A percentile compares a stretch with the other conserved stretches of the same genome.
phyloP scores from a whole-genome alignment of 2,113 vertebrate species.

The Oceanites oceanicus region DNA sequence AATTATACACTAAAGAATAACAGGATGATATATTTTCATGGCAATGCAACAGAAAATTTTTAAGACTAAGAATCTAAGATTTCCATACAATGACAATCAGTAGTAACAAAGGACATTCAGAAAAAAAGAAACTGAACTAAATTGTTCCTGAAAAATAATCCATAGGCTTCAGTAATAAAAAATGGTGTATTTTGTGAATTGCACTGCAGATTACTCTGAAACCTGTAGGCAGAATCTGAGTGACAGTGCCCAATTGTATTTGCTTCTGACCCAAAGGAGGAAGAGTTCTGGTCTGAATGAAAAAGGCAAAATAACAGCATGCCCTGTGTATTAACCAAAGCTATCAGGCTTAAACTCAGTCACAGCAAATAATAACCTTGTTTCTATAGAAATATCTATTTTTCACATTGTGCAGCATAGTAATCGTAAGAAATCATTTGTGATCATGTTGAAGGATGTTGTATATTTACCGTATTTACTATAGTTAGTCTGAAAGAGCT shows the following conservation, averaged over 20 bases:
- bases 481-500: not conserved
- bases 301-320: not conserved
- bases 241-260: not conserved
- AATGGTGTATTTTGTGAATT: not conserved
- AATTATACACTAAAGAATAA: not conserved
- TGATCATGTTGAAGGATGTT: not conserved
- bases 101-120: not conserved
- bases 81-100: not conserved
- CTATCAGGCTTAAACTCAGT: not conserved
- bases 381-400: not conserved
- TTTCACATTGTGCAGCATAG: not conserved
- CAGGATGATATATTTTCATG: not conserved
- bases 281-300: not conserved
- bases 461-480: not conserved
- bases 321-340: not conserved
- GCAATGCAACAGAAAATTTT: not conserved
- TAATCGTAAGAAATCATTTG: not conserved
- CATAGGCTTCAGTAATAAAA: not conserved
- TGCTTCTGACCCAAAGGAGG: not conserved
- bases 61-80: not conserved
- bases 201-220: not conserved
- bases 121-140: not conserved
- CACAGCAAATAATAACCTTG: not conserved
- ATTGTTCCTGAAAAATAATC: not conserved
- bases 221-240: not conserved